Conservation (phyloP, 2,888 invertebrate genomes). For the Machimus rusticus region DNA sequence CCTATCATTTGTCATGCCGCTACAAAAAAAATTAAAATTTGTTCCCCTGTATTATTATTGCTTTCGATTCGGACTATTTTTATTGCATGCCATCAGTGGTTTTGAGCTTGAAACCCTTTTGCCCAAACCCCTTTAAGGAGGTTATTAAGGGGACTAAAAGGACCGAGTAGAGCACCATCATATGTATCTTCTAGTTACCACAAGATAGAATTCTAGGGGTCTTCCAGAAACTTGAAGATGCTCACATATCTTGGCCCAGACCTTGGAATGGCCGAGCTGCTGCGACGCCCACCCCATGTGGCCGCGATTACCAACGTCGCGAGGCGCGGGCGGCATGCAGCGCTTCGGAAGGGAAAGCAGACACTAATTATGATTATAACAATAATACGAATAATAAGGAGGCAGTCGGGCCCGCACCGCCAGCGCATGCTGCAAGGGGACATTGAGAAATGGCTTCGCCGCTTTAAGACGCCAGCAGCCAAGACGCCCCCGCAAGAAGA, state of each 20-base stretch:
- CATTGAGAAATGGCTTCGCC: neutral
- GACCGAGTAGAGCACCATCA: neutral
- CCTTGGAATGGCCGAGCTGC: neutral
- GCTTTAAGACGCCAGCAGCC: neutral
- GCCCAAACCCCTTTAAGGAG: neutral
- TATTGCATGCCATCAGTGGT: too few relatives aligned
- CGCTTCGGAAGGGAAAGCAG: neutral
- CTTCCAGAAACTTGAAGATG: neutral
- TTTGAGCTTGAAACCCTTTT: too few relatives aligned
- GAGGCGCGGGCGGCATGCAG: neutral
- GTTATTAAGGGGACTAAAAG: neutral
- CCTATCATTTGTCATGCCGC: too few relatives aligned
- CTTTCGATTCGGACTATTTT: too few relatives aligned
- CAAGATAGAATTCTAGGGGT: neutral
- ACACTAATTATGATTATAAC: constrained; percentile 33
- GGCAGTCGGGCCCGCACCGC: neutral
- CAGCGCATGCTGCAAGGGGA: neutral
- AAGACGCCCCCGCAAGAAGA: neutral
- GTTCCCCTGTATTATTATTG: too few relatives aligned
- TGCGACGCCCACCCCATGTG: neutral
- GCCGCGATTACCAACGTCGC: neutral
- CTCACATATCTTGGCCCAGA: neutral
- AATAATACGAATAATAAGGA: constrained; percentile 25
- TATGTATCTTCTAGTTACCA: neutral
- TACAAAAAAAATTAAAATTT: too few relatives aligned